phyloP scores from a whole-genome alignment of 2,888 invertebrate species.

The Notodonta ziczac region DNA sequence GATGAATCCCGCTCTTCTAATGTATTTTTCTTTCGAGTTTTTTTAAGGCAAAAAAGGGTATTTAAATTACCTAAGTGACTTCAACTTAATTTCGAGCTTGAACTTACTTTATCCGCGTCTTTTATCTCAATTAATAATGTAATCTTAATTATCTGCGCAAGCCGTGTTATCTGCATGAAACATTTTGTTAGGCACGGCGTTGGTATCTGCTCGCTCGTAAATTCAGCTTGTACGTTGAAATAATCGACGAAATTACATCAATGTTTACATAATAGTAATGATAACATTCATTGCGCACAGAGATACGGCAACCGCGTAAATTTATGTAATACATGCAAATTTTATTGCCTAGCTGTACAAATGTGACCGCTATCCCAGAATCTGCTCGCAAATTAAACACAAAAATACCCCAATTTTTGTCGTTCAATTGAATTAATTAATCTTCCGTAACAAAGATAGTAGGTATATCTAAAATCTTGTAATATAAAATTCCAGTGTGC shows the following conservation, averaged over 20 bases:
- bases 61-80: constrained; percentile 49
- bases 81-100: constrained; percentile 42
- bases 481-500: no score
- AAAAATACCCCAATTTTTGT: constrained; percentile 15
- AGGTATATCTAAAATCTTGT: no score
- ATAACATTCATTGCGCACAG: constrained; percentile 42
- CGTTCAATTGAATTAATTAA: constrained; percentile 6
- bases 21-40: constrained; percentile 49
- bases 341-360: constrained; percentile 41
- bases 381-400: constrained; percentile 27
- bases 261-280: constrained; percentile 22
- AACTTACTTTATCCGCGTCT: constrained; percentile 34
- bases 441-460: neutral
- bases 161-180: constrained; percentile 15
- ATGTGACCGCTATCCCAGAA: constrained; percentile 34
- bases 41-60: constrained; percentile 36
- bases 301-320: constrained; percentile 39
- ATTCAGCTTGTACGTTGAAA: neutral
- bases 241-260: constrained; percentile 12
- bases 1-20: constrained; percentile 62
- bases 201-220: neutral
- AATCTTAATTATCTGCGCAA: constrained; percentile 15
- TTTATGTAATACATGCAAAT: constrained; percentile 56
- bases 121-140: constrained; percentile 34
- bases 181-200: neutral